Percentiles rank a stretch among this genome's conserved stretches.
These are phyloP conservation scores for Chionis minor DNA, from an alignment of 2,113 vertebrate species.

Conservation along the genomic window DNA sequence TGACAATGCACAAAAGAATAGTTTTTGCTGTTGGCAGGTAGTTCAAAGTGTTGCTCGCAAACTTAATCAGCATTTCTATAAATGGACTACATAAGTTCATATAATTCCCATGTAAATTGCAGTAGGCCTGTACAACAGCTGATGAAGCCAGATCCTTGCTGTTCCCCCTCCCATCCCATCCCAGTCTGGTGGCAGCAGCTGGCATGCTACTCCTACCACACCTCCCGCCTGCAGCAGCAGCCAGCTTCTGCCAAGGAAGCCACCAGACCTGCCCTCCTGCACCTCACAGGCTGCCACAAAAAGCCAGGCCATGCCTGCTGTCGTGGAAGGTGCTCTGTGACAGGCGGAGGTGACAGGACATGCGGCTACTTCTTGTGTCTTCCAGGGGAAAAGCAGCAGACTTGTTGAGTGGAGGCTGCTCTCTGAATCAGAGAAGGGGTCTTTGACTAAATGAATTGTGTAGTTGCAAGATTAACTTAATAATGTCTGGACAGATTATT, in stretches of 20 bases:
- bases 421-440: background rate
- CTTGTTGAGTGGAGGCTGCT: background rate
- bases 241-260: background rate
- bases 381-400: background rate
- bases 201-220: background rate
- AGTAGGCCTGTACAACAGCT: background rate
- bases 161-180: background rate
- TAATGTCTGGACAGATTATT: background rate
- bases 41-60: constrained; percentile 17
- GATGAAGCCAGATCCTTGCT: background rate
- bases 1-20: background rate
- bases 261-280: background rate
- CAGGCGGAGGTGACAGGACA: background rate
- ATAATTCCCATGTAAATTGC: background rate
- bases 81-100: background rate
- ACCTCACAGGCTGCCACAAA: background rate
- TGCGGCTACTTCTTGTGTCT: background rate
- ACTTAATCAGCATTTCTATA: constrained; percentile 8
- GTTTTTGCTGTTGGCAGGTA: background rate
- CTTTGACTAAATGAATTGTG: background rate
- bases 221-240: background rate
- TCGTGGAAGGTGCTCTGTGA: background rate
- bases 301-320: background rate
- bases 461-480: background rate
- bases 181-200: background rate